Conservation (phyloP, 2,888 invertebrate species). For the Mythimna lalbum region DNA sequence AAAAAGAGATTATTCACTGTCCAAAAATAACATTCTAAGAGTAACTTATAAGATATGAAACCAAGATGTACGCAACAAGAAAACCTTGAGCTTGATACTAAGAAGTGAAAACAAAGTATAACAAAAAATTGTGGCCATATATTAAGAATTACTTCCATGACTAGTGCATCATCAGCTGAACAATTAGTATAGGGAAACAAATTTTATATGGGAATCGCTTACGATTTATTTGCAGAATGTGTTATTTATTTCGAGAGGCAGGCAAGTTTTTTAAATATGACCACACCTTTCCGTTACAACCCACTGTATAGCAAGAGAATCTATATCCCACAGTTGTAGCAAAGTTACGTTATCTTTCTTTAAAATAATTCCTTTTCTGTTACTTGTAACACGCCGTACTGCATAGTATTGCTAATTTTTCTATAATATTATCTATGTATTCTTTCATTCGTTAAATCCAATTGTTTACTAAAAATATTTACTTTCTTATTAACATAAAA, state of each 20-base stretch:
- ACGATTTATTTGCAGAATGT: too few species aligned
- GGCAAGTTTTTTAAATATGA: too few species aligned
- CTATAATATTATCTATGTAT: constrained; percentile 3
- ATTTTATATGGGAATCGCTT: too few species aligned
- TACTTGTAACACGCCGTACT: not conserved
- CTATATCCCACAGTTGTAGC: not conserved
- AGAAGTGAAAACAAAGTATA: too few species aligned
- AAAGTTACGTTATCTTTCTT: not conserved
- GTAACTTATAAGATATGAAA: not conserved
- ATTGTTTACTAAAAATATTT: not conserved
- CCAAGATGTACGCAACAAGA: not conserved
- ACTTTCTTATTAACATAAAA: not conserved
- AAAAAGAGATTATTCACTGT: not conserved
- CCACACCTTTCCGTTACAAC: too few species aligned
- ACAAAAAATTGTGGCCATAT: too few species aligned
- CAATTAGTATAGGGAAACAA: too few species aligned
- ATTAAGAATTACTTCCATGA: too few species aligned
- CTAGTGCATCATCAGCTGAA: too few species aligned
- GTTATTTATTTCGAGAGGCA: too few species aligned
- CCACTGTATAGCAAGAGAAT: too few species aligned
- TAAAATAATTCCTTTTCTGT: constrained; percentile 1
- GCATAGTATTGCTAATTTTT: not conserved
- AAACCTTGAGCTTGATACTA: not conserved
- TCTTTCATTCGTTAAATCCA: constrained; percentile 10
- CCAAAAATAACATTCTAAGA: not conserved